Percentiles rank a stretch among this genome's conserved stretches.
Evolutionary conservation across 2,888 invertebrate species (phyloP).

Genomic region (Caenorhabditis becei): DNA sequence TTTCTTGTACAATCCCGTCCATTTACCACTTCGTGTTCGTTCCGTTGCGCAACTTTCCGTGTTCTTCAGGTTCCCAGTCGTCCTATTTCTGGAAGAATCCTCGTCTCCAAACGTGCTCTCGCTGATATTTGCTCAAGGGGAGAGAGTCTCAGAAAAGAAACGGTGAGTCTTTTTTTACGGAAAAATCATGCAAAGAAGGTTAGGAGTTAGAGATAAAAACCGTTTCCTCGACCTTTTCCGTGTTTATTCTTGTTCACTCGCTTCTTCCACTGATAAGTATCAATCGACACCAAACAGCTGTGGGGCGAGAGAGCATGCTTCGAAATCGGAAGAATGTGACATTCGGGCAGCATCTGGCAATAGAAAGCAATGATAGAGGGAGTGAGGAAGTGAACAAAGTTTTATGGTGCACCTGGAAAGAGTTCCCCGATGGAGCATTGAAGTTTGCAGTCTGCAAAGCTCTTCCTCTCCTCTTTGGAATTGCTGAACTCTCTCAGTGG

Average conservation of each 20-base stretch:
- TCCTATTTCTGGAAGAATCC: conserved; percentile 16
- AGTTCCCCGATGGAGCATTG: conserved; percentile 1
- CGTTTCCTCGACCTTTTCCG: neutral
- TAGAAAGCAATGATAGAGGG: conserved; percentile 7
- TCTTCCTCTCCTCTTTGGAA: no score
- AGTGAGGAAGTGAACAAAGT: neutral
- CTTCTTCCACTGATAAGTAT: conserved; percentile 12
- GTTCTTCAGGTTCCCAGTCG: conserved; percentile 1
- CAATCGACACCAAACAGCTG: conserved; percentile 38
- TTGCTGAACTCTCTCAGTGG: no score
- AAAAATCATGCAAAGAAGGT: conserved; percentile 13
- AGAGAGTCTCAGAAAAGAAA: conserved; percentile 22
- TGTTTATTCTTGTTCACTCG: conserved; percentile 21
- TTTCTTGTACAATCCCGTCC: conserved; percentile 54
- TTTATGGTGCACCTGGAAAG: conserved; percentile 48
- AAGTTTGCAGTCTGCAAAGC: neutral
- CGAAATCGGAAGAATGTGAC: conserved; percentile 44
- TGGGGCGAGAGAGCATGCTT: conserved; percentile 9
- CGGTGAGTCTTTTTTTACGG: conserved; percentile 36
- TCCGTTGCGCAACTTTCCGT: conserved; percentile 29
- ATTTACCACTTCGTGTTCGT: conserved; percentile 7
- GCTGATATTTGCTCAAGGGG: conserved; percentile 31
- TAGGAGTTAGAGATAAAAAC: conserved; percentile 30
- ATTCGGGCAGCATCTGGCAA: conserved; percentile 30
- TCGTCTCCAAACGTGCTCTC: neutral